Conservation (phyloP, 2,113 vertebrate species). For the Colistium nudipinnis region DNA sequence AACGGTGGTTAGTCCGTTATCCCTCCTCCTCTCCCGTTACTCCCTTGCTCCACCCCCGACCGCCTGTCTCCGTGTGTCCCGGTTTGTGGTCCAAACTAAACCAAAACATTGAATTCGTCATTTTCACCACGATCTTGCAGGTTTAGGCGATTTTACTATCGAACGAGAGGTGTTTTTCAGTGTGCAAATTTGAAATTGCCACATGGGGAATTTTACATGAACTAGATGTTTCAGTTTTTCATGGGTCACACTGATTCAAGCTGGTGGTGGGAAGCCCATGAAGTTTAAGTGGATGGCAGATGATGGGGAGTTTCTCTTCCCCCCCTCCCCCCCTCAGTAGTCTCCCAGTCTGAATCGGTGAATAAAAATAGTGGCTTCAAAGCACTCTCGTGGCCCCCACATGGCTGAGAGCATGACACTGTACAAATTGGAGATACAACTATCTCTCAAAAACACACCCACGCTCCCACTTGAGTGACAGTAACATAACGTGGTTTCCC, state of each 20-base stretch:
- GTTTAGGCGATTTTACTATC: too few species aligned
- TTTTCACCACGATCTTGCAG: too few species aligned
- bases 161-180: background rate
- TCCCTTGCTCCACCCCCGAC: background rate
- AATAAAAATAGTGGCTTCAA: constrained; percentile 66
- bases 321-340: background rate
- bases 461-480: constrained; percentile 36
- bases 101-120: background rate
- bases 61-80: background rate
- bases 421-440: constrained; percentile 34
- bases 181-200: too few species aligned
- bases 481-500: constrained; percentile 36
- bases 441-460: constrained; percentile 36
- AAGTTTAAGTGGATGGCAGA: too few species aligned
- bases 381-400: constrained; percentile 30
- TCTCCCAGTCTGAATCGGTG: constrained; percentile 50
- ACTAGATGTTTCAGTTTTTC: too few species aligned
- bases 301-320: constrained; percentile 28
- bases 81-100: background rate
- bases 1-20: constrained; percentile 10
- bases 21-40: constrained; percentile 8
- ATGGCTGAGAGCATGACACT: constrained; percentile 31
- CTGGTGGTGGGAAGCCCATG: too few species aligned
- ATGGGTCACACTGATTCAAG: too few species aligned
- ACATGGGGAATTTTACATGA: too few species aligned